phyloP scores from a whole-genome alignment of 2,888 invertebrate species.

The Malthinus flaveolus region DNA sequence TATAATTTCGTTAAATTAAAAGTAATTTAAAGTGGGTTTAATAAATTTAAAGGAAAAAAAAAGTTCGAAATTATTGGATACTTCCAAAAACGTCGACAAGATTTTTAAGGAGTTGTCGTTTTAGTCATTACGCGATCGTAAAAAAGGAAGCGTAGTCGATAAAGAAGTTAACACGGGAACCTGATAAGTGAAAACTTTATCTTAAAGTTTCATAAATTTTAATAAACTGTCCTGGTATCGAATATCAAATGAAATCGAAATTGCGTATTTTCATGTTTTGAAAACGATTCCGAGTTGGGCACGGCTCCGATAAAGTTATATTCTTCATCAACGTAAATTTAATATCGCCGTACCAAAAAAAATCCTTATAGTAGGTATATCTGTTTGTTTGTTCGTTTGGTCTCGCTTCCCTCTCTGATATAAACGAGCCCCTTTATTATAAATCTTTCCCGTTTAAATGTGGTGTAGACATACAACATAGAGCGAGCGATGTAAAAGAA shows the following conservation, averaged over 20 bases:
- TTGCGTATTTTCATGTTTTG: conserved; percentile 22
- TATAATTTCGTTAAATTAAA: conserved; percentile 2
- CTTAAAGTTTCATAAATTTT: conserved; percentile 33
- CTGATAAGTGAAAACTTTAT: conserved; percentile 39
- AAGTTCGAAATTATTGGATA: not conserved
- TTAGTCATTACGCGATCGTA: conserved; percentile 42
- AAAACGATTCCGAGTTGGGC: conserved; percentile 10
- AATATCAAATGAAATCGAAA: conserved; percentile 28
- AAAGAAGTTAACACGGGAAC: conserved; percentile 40
- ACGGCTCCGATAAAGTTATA: conserved; percentile 2
- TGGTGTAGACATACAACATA: conserved; percentile 49
- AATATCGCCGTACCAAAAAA: conserved; percentile 19
- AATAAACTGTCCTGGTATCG: conserved; percentile 31
- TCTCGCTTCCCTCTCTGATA: conserved; percentile 24
- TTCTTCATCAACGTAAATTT: conserved; percentile 17
- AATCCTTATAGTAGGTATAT: conserved; percentile 26
- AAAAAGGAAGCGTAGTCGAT: conserved; percentile 38
- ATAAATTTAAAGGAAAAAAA: not conserved
- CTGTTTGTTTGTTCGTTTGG: conserved; percentile 28
- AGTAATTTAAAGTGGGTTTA: not conserved
- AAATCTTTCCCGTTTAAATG: conserved; percentile 46
- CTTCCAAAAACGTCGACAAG: conserved; percentile 10
- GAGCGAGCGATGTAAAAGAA: conserved; percentile 52
- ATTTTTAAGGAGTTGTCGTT: conserved; percentile 38
- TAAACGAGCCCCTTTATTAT: conserved; percentile 37